Percentiles rank a stretch among this genome's conserved stretches.
Conservation (phyloP, 2,888 invertebrate species). For the Athalia rosae region DNA sequence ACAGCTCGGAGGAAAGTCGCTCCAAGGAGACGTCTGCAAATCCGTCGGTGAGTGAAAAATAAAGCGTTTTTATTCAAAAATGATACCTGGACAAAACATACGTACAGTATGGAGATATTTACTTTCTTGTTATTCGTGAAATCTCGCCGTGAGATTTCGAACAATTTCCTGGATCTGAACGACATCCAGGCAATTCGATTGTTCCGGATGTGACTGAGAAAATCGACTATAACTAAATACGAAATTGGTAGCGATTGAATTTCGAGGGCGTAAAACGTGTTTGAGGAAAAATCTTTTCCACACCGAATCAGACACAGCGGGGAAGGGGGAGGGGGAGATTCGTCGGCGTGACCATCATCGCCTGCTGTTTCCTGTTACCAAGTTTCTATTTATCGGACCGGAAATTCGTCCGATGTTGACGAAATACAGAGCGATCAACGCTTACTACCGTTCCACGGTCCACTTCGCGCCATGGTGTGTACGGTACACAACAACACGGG, state of each 20-base stretch:
- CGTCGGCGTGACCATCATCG: slow-evolving; percentile 5
- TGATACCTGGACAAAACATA: no score
- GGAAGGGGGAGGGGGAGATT: not conserved
- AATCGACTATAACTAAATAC: no score
- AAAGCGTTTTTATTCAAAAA: no score
- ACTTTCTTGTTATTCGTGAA: not conserved
- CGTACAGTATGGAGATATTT: not conserved
- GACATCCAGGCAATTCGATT: no score
- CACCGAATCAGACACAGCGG: not conserved
- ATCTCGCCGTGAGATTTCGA: not conserved
- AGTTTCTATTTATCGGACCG: not conserved
- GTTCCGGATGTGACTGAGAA: no score
- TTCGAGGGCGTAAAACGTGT: no score
- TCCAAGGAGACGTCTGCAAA: slow-evolving; percentile 80
- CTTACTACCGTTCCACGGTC: not conserved
- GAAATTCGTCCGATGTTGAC: not conserved
- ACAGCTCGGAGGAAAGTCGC: slow-evolving; percentile 80
- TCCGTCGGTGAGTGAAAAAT: slow-evolving; percentile 80
- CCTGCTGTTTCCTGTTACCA: slow-evolving; percentile 20
- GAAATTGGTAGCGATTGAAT: no score
- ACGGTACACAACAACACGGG: not conserved
- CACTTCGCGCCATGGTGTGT: not conserved
- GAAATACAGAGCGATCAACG: not conserved
- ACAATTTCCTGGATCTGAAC: not conserved
- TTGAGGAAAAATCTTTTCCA: not conserved